phyloP scores from a whole-genome alignment of 2,113 vertebrate genomes.

The Sylvietta virens region DNA sequence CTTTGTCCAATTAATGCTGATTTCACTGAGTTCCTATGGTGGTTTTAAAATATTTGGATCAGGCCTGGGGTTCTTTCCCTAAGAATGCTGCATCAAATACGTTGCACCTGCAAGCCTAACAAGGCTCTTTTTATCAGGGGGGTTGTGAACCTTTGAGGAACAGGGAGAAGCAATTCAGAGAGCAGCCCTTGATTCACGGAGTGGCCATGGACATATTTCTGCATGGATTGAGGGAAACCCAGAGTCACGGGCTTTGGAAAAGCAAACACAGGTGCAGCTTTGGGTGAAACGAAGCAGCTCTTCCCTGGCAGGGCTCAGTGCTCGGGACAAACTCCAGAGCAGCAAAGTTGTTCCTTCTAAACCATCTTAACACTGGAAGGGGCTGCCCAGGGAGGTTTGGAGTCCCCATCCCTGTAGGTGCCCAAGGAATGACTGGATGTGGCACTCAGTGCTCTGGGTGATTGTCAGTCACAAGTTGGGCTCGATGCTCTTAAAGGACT shows the following conservation, averaged over 20 bases:
- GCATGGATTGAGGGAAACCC: fast-evolving
- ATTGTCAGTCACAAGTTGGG: too few relatives aligned
- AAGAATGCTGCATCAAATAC: background rate
- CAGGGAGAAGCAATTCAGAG: background rate
- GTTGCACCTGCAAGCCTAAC: background rate
- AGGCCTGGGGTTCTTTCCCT: background rate
- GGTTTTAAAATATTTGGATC: background rate
- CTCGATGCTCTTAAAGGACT: fast-evolving
- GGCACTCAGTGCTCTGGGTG: background rate
- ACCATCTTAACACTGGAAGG: background rate
- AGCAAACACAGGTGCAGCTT: background rate
- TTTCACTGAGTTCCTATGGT: background rate
- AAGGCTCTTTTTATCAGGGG: background rate
- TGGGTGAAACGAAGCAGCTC: background rate
- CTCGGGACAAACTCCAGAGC: background rate
- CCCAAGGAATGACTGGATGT: background rate
- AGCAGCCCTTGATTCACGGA: background rate
- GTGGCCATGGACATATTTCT: background rate
- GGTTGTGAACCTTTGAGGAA: background rate
- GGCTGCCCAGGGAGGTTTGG: background rate
- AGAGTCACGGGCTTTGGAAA: background rate
- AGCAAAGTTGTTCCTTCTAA: background rate
- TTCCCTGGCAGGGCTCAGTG: background rate
- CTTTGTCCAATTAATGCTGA: background rate
- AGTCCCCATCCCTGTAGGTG: background rate